Conservation (phyloP, 1,140 invertebrate genomes). For the Polypedilum vanderplanki region DNA sequence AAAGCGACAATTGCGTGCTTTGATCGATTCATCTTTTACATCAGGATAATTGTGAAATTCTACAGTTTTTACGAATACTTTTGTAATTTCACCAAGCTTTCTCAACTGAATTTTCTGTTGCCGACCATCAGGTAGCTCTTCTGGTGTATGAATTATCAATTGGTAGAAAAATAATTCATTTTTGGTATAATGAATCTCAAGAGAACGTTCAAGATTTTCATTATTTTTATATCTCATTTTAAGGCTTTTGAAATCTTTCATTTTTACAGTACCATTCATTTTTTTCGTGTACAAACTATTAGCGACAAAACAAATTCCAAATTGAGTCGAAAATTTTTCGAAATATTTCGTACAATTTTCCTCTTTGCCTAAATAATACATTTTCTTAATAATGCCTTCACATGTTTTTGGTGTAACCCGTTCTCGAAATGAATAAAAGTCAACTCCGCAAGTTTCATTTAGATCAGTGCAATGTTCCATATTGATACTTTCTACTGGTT, state of each 20-base stretch:
- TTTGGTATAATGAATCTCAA: not conserved
- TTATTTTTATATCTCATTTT: not conserved
- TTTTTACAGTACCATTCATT: not conserved
- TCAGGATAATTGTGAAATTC: not conserved
- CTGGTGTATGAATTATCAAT: not conserved
- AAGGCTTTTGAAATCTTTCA: not conserved
- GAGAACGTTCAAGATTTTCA: not conserved
- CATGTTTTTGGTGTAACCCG: not conserved
- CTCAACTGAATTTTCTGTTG: not conserved
- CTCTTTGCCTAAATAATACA: not conserved
- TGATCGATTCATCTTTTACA: not conserved
- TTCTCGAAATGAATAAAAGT: not conserved
- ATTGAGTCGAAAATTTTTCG: not conserved
- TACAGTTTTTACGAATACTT: not conserved
- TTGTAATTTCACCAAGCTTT: not conserved
- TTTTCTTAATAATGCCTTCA: not conserved
- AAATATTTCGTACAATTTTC: not conserved
- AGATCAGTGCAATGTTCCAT: not conserved
- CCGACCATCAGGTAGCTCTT: not conserved
- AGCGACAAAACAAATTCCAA: not conserved
- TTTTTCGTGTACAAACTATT: not conserved
- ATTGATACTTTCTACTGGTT: not conserved
- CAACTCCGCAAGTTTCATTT: not conserved
- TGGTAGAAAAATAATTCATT: not conserved
- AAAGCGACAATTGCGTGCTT: slow-evolving; percentile 1